phyloP scores from a whole-genome alignment of 2,113 vertebrate species.

The Cynocephalus volans region DNA sequence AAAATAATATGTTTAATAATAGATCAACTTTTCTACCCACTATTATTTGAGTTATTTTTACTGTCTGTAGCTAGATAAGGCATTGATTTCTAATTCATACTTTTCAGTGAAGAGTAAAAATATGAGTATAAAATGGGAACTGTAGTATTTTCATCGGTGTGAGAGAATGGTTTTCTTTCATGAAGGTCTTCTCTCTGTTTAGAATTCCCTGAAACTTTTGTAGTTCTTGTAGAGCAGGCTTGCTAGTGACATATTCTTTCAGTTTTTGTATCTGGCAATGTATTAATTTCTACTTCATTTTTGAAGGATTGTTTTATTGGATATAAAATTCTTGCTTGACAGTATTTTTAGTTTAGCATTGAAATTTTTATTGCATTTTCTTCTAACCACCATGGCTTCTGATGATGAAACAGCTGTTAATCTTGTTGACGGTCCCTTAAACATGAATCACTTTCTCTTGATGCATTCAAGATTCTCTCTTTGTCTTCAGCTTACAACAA shows the following conservation, averaged over 20 bases:
- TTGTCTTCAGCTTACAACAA: background rate
- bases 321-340: too few relatives aligned
- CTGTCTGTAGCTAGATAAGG: background rate
- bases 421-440: background rate
- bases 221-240: background rate
- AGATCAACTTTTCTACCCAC: background rate
- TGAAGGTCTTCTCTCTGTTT: background rate
- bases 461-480: background rate
- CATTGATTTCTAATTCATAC: slow-evolving; percentile 1
- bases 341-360: background rate
- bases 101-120: background rate
- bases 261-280: background rate
- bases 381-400: background rate
- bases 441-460: background rate
- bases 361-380: background rate
- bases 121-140: background rate
- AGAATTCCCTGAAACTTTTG: background rate
- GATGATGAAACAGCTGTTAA: background rate
- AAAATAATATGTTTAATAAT: background rate
- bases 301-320: background rate
- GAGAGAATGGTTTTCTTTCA: background rate
- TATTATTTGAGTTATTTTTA: background rate
- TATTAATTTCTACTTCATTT: background rate
- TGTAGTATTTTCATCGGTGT: background rate
- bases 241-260: background rate